Evolutionary conservation across 2,113 vertebrate species (phyloP).

Genomic region (Rhinichthys klamathensis): DNA sequence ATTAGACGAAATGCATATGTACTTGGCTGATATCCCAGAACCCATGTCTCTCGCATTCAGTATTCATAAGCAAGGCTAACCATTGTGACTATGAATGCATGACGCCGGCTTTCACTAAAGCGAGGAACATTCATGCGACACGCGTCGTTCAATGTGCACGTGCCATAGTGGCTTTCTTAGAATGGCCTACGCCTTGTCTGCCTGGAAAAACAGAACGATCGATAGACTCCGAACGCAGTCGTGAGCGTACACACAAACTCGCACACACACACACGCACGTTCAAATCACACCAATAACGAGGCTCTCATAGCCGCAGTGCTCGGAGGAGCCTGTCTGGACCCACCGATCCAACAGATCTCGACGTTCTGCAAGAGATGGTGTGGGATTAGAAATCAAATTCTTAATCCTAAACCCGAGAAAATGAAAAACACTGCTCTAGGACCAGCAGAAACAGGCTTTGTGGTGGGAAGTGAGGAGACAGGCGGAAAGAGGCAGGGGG

Average conservation of each 20-base stretch:
- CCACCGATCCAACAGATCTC: slow-evolving; percentile 40
- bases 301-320: slow-evolving; percentile 52
- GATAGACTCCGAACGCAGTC: slow-evolving; percentile 53
- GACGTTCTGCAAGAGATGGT: slow-evolving; percentile 26
- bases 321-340: slow-evolving; percentile 45
- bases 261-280: slow-evolving; percentile 20
- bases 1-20: slow-evolving; percentile 48
- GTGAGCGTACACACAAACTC: slow-evolving; percentile 41
- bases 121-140: slow-evolving; percentile 16
- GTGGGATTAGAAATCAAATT: slow-evolving; percentile 42
- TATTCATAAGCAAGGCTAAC: slow-evolving; percentile 34
- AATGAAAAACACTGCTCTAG: slow-evolving; percentile 45
- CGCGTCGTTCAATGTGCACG: slow-evolving; percentile 15
- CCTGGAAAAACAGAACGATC: slow-evolving; percentile 58
- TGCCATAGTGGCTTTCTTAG: slow-evolving; percentile 40
- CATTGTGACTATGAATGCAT: slow-evolving; percentile 16
- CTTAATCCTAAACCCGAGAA: slow-evolving; percentile 22
- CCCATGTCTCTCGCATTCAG: neutral
- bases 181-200: slow-evolving; percentile 51
- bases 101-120: slow-evolving; percentile 5
- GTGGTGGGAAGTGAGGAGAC: slow-evolving; percentile 30
- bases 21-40: slow-evolving; percentile 44
- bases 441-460: slow-evolving; percentile 38
- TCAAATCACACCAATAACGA: slow-evolving; percentile 54
- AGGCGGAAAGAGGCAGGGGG: slow-evolving; percentile 48